Evolutionary conservation across 2,888 invertebrate genomes (phyloP).

Genomic region (Geophilus truncorum): DNA sequence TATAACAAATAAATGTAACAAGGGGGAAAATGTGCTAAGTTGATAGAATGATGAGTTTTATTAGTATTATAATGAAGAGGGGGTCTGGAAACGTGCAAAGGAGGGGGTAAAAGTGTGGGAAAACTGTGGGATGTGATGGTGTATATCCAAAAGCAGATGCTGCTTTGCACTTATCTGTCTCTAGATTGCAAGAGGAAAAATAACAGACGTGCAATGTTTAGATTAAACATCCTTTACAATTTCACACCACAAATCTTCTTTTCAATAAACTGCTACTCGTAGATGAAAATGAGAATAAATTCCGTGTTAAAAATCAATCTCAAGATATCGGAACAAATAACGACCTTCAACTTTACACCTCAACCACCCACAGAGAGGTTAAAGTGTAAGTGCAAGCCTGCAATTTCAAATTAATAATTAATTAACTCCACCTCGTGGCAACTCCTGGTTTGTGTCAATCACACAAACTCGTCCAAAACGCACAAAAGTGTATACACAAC

Average conservation of each 20-base stretch:
- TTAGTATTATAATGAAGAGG: not conserved
- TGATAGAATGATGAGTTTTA: not conserved
- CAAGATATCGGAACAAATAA: not conserved
- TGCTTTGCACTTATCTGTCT: not conserved
- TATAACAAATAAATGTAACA: not conserved
- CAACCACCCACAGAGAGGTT: not conserved
- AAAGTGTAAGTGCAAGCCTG: not conserved
- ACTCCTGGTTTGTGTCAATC: conserved; percentile 5
- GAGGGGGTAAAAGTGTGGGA: not conserved
- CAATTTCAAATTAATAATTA: conserved; percentile 11
- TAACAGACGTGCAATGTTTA: not conserved
- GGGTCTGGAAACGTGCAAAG: not conserved
- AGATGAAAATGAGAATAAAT: no score
- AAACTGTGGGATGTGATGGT: not conserved
- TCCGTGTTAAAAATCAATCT: not conserved
- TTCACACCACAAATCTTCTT: not conserved
- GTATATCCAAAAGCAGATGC: conserved; percentile 5
- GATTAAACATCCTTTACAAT: not conserved
- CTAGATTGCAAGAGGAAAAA: not conserved
- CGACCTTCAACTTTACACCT: not conserved
- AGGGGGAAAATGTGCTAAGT: not conserved
- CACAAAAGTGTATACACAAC: not conserved
- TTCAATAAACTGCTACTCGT: no score
- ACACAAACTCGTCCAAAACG: not conserved
- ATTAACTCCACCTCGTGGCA: not conserved